phyloP scores from a whole-genome alignment of 2,113 vertebrate species.

The Brevimyrus niger region DNA sequence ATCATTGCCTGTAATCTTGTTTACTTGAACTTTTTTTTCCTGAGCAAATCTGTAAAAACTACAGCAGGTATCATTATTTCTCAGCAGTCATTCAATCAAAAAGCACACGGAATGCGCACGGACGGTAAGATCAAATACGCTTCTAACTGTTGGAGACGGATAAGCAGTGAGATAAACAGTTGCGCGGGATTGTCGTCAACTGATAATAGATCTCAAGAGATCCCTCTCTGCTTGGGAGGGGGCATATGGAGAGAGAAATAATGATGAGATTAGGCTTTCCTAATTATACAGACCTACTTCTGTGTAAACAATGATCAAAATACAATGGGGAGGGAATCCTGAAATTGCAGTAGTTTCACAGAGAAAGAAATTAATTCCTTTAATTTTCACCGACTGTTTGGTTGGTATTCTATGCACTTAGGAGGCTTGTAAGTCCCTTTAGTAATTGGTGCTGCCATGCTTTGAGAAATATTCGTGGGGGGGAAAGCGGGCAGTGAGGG shows the following conservation, averaged over 20 bases:
- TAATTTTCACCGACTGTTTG: neutral
- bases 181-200: conserved; percentile 10
- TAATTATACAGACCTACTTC: conserved; percentile 34
- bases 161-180: conserved; percentile 17
- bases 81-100: neutral
- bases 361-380: conserved; percentile 27
- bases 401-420: neutral
- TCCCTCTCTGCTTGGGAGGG: conserved; percentile 21
- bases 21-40: neutral
- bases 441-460: neutral
- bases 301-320: conserved; percentile 15
- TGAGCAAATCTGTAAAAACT: neutral
- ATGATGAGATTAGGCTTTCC: conserved; percentile 37
- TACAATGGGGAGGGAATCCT: conserved; percentile 14
- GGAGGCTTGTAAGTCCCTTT: neutral
- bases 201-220: conserved; percentile 26
- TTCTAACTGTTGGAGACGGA: neutral
- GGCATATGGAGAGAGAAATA: conserved; percentile 28
- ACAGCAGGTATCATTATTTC: neutral
- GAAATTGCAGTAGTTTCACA: neutral
- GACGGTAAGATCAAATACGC: conserved; percentile 11
- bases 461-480: conserved; percentile 50
- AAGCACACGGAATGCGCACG: neutral
- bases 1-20: neutral
- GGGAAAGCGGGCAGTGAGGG: conserved; percentile 44